Conservation (phyloP, 2,888 invertebrate species). For the Geophilus truncorum region DNA sequence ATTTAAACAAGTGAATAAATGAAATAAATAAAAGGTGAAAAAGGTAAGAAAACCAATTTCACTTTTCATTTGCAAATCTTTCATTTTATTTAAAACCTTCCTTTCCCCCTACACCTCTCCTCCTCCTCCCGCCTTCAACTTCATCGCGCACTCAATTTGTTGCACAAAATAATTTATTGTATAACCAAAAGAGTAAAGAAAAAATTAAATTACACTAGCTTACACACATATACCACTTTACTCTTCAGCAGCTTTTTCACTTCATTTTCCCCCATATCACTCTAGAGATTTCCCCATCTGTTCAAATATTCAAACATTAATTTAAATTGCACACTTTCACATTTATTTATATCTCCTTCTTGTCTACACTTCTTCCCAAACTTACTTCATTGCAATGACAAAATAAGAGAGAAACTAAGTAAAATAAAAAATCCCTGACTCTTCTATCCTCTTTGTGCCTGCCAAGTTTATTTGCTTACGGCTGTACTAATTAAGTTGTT, state of each 20-base stretch:
- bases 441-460: conserved; percentile 10
- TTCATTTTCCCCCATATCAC: conserved; percentile 16
- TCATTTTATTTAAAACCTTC: neutral
- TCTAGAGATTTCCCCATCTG: neutral
- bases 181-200: neutral
- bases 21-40: neutral
- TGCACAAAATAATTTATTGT: conserved; percentile 4
- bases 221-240: conserved; percentile 7
- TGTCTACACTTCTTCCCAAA: neutral
- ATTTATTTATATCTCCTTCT: conserved; percentile 10
- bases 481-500: conserved; percentile 20
- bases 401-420: neutral
- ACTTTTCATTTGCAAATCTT: neutral
- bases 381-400: conserved; percentile 6
- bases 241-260: neutral
- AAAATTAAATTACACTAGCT: conserved; percentile 2
- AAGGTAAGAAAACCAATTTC: neutral
- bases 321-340: conserved; percentile 12
- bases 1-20: neutral
- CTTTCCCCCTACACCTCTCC: neutral
- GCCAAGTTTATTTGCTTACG: conserved; percentile 20
- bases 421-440: neutral
- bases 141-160: neutral
- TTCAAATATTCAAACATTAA: conserved; percentile 20
- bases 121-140: too few relatives aligned